Evolutionary conservation across 1,140 invertebrate genomes (phyloP).

Genomic region (Sitobion miscanthi): DNA sequence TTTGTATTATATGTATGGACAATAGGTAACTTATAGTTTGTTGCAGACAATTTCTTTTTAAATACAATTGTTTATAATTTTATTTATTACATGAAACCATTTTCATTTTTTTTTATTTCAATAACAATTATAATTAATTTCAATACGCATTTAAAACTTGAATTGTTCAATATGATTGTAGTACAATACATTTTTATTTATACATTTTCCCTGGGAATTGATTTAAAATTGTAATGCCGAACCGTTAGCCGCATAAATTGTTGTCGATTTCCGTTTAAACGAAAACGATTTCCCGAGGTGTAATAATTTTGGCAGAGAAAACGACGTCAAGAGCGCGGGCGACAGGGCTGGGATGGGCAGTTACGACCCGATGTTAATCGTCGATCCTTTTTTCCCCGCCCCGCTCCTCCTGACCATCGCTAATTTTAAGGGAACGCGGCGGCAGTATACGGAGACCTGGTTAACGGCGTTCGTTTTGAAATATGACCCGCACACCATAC

Average conservation of each 20-base stretch:
- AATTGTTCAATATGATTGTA: not conserved
- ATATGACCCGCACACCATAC: not conserved
- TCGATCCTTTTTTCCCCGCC: not conserved
- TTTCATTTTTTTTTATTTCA: not conserved
- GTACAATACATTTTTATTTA: not conserved
- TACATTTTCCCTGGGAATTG: not conserved
- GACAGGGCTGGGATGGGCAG: not conserved
- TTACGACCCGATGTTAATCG: not conserved
- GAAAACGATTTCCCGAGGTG: not conserved
- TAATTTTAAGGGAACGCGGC: not conserved
- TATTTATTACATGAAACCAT: too few relatives aligned
- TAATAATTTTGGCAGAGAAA: constrained; percentile 22
- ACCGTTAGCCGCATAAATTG: not conserved
- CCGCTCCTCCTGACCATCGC: not conserved
- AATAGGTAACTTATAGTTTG: too few relatives aligned
- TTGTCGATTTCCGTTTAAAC: constrained; percentile 27
- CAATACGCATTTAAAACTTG: not conserved
- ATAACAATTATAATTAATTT: not conserved
- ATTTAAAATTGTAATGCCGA: not conserved
- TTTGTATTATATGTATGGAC: too few relatives aligned
- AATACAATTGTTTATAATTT: too few relatives aligned
- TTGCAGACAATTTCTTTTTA: too few relatives aligned
- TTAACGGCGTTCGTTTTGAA: not conserved
- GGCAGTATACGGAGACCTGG: not conserved
- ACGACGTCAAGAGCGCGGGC: not conserved